A percentile compares a stretch with the other conserved stretches of the same genome.
These are phyloP conservation scores for Caenorhabditis sulstoni DNA, from an alignment of 2,888 invertebrate genomes.

Conservation along the genomic window DNA sequence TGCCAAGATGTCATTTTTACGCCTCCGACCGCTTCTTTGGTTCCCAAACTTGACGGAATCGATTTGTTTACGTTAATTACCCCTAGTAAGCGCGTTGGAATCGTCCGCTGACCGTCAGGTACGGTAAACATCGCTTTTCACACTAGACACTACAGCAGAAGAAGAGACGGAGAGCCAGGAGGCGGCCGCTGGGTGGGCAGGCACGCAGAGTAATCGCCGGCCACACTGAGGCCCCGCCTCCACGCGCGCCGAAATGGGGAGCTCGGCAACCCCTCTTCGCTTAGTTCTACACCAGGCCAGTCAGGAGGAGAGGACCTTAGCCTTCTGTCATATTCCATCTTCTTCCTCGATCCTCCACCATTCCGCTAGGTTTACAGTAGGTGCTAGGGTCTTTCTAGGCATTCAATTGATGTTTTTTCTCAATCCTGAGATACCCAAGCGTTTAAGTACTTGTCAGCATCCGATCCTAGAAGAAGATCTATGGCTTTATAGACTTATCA, in stretches of 20 bases:
- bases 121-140: slow-evolving; percentile 45
- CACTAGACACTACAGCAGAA: slow-evolving; percentile 19
- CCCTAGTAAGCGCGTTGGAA: slow-evolving; percentile 35
- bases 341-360: neutral
- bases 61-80: slow-evolving; percentile 53
- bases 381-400: neutral
- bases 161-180: slow-evolving; percentile 43
- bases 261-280: slow-evolving; percentile 65
- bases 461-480: slow-evolving; percentile 1
- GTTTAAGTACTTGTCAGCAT: neutral
- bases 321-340: slow-evolving; percentile 31
- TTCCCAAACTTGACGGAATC: slow-evolving; percentile 16
- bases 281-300: slow-evolving; percentile 57
- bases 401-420: neutral
- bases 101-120: slow-evolving; percentile 28
- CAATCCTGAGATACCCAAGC: neutral
- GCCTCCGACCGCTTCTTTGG: neutral
- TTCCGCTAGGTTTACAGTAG: neutral
- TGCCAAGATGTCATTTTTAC: slow-evolving; percentile 53
- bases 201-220: slow-evolving; percentile 65
- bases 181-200: slow-evolving; percentile 57
- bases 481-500: too few relatives aligned
- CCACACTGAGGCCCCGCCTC: slow-evolving; percentile 65
- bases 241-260: slow-evolving; percentile 70
- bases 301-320: slow-evolving; percentile 47